These are phyloP conservation scores for Talpa occidentalis DNA, from an alignment of 2,113 vertebrate species.

Conservation along the genomic window DNA sequence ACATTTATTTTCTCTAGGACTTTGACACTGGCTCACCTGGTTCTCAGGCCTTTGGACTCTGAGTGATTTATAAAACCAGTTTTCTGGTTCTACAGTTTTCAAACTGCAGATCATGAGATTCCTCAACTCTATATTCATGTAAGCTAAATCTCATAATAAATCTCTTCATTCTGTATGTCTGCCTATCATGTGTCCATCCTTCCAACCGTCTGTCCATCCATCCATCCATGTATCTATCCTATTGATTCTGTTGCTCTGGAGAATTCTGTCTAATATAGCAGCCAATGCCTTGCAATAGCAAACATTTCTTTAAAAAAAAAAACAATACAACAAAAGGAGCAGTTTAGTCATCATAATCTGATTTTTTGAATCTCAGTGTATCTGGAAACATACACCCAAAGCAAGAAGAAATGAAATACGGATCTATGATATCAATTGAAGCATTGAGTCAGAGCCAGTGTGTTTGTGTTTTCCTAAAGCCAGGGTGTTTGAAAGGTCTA, in stretches of 20 bases:
- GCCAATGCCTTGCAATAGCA: neutral
- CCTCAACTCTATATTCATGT: neutral
- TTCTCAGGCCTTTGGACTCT: neutral
- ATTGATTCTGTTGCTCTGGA: neutral
- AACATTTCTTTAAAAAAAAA: neutral
- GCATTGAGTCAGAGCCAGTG: neutral
- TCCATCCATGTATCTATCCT: too few relatives aligned
- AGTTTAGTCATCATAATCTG: neutral
- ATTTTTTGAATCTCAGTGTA: neutral
- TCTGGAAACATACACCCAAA: neutral
- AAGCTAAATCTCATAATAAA: neutral
- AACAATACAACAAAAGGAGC: neutral
- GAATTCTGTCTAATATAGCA: neutral
- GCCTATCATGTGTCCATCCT: too few relatives aligned
- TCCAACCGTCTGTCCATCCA: too few relatives aligned
- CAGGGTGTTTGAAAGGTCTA: neutral
- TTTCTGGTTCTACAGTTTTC: neutral
- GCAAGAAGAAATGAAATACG: neutral
- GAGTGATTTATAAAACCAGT: neutral
- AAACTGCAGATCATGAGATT: neutral
- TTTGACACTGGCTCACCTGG: neutral
- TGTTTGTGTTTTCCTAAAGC: neutral
- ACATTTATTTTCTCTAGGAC: neutral
- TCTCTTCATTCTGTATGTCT: neutral
- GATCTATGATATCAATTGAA: neutral